A percentile compares a stretch with the other conserved stretches of the same genome.
Conservation (phyloP, 2,113 vertebrate species). For the Sphyrna mokarran region DNA sequence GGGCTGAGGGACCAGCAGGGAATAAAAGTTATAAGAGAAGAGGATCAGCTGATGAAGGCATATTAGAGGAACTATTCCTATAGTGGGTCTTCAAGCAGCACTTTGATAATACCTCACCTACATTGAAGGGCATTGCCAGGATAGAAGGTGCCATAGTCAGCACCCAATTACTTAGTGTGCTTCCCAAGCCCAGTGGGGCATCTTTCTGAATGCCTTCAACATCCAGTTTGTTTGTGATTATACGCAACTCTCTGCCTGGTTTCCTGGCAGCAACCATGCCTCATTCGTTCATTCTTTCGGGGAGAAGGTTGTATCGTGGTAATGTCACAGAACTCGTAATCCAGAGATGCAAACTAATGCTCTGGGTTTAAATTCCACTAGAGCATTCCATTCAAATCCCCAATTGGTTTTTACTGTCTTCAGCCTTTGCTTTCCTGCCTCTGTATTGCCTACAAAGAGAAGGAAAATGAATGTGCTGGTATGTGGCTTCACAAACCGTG, state of each 20-base stretch:
- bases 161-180: neutral
- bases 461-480: no score
- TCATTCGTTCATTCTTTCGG: neutral
- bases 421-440: no score
- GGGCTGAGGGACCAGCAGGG: neutral
- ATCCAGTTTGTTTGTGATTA: neutral
- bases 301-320: no score
- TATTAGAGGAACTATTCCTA: no score
- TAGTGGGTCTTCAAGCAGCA: neutral
- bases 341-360: no score
- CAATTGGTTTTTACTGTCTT: no score
- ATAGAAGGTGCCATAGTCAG: neutral
- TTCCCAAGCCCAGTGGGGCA: neutral
- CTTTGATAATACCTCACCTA: neutral
- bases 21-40: neutral
- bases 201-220: neutral
- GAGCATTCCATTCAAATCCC: no score
- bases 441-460: no score
- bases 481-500: no score
- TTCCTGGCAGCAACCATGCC: neutral
- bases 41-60: neutral
- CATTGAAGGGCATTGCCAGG: neutral
- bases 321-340: no score
- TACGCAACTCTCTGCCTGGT: neutral
- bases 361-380: no score